Evolutionary conservation across 1,140 invertebrate species (phyloP).

Genomic region (Drosophila sucinea): DNA sequence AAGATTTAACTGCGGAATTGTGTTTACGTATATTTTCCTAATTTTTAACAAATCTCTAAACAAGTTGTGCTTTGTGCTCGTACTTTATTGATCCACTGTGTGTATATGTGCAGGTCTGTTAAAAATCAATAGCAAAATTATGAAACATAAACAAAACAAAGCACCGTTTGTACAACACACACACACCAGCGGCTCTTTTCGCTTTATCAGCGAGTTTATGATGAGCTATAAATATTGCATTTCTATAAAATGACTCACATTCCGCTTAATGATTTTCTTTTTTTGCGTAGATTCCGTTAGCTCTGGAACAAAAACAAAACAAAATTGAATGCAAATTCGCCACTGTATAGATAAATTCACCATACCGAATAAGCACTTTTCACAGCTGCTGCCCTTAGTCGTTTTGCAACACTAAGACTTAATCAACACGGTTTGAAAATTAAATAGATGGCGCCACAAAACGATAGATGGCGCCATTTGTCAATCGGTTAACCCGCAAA

Average conservation of each 20-base stretch:
- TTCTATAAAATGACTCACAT: neutral
- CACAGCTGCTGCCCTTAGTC: too few relatives aligned
- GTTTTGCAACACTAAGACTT: too few relatives aligned
- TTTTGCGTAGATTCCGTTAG: conserved; percentile 1
- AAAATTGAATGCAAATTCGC: neutral
- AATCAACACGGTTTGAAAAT: too few relatives aligned
- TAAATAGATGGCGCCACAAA: too few relatives aligned
- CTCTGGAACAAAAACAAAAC: conserved; percentile 2
- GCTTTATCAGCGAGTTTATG: conserved; percentile 37
- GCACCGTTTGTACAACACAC: neutral
- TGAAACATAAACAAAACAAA: conserved; percentile 53
- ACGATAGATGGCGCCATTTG: too few relatives aligned
- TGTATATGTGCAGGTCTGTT: conserved; percentile 25
- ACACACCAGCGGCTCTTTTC: conserved; percentile 40
- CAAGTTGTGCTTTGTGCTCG: too few relatives aligned
- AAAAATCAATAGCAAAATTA: conserved; percentile 55
- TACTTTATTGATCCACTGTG: conserved; percentile 9
- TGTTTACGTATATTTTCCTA: neutral
- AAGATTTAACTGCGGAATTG: neutral
- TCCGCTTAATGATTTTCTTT: neutral
- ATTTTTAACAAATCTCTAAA: neutral
- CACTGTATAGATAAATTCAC: too few relatives aligned
- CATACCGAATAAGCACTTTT: too few relatives aligned
- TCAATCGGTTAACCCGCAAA: too few relatives aligned
- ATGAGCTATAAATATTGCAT: too few relatives aligned